A percentile compares a stretch with the other conserved stretches of the same genome.
Conservation (phyloP, 2,888 invertebrate species). For the Tachina fera region DNA sequence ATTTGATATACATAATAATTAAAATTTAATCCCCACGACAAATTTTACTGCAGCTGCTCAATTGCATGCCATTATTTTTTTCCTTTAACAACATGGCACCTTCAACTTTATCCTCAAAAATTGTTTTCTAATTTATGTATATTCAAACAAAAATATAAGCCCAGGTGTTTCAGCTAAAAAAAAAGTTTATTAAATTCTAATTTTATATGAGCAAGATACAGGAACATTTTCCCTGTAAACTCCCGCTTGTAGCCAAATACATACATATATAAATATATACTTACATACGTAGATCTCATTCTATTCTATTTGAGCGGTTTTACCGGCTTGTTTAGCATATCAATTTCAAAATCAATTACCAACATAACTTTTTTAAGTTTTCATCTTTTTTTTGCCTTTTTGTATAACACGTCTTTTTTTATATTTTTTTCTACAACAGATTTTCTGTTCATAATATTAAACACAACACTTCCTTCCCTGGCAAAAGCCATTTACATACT, state of each 20-base stretch:
- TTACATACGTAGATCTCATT: background rate
- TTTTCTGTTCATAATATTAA: constrained; percentile 41
- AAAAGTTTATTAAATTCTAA: constrained; percentile 60
- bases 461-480: background rate
- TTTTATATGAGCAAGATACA: constrained; percentile 5
- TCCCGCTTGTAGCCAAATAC: background rate
- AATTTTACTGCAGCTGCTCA: background rate
- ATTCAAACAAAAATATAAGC: constrained; percentile 12
- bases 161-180: constrained; percentile 40
- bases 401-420: constrained; percentile 14
- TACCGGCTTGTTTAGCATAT: constrained; percentile 62
- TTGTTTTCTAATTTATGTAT: constrained; percentile 18
- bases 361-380: constrained; percentile 65
- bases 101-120: background rate
- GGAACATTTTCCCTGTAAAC: constrained; percentile 12
- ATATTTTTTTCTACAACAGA: background rate
- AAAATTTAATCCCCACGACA: background rate
- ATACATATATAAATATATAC: too few relatives aligned
- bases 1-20: background rate
- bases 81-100: background rate
- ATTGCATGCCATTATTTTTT: background rate
- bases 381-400: constrained; percentile 14
- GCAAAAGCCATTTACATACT: constrained; percentile 53
- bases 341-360: constrained; percentile 74
- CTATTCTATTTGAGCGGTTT: background rate